Percentiles rank a stretch among this genome's conserved stretches.
Evolutionary conservation across 30 jellyfish, hydroid and myxozoan species (phyloP).

Genomic region (Haliclystus octoradiatus): DNA sequence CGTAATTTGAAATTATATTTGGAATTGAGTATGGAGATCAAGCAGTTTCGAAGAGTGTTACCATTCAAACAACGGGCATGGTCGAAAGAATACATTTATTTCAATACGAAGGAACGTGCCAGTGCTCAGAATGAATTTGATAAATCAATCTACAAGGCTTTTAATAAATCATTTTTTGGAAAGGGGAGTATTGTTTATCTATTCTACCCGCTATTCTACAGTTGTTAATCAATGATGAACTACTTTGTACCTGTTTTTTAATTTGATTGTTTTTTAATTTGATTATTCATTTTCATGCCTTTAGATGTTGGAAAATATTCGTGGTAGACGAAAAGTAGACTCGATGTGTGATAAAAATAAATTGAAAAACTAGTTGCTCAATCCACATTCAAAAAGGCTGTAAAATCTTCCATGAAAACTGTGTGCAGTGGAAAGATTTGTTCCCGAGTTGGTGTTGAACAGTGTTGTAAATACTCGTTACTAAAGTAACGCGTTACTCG

Average conservation of each 20-base stretch:
- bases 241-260: too few relatives aligned
- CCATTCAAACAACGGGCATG: constrained; percentile 33
- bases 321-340: not conserved
- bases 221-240: too few relatives aligned
- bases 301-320: too few relatives aligned
- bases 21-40: constrained; percentile 12
- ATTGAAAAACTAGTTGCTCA: constrained; percentile 12
- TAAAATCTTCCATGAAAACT: constrained; percentile 20
- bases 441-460: constrained; percentile 8
- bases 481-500: too few relatives aligned
- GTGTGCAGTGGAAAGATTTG: constrained; percentile 20
- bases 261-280: not conserved
- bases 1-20: constrained; percentile 21
- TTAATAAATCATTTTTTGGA: constrained; percentile 40
- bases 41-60: constrained; percentile 39
- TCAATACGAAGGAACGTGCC: constrained; percentile 23
- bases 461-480: constrained; percentile 43
- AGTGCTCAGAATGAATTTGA: constrained; percentile 34
- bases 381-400: constrained; percentile 19
- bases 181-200: too few relatives aligned
- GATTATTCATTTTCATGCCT: too few relatives aligned
- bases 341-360: not conserved
- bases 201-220: too few relatives aligned
- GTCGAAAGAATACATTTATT: constrained; percentile 32
- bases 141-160: constrained; percentile 31